A percentile compares a stretch with the other conserved stretches of the same genome.
Conservation (phyloP, 2,888 invertebrate species). For the Drosophila bunnanda region DNA sequence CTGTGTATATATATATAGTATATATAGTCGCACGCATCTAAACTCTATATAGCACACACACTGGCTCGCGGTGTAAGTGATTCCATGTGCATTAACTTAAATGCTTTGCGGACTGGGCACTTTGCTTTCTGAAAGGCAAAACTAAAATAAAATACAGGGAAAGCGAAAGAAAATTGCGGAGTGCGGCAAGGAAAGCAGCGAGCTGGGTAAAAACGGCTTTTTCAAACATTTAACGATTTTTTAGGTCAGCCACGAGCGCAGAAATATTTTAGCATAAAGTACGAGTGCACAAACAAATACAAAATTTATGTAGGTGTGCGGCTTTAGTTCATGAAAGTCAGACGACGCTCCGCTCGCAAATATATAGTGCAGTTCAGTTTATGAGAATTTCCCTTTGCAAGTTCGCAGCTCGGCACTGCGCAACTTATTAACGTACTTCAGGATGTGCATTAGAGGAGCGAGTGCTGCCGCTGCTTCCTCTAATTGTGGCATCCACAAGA, state of each 20-base stretch:
- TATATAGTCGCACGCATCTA: conserved; percentile 54
- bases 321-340: conserved; percentile 58
- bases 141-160: conserved; percentile 30
- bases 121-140: conserved; percentile 70
- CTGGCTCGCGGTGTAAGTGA: conserved; percentile 40
- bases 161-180: conserved; percentile 7
- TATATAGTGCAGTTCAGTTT: conserved; percentile 71
- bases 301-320: conserved; percentile 20
- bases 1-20: not conserved
- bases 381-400: conserved; percentile 49
- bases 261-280: conserved; percentile 69
- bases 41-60: conserved; percentile 33
- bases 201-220: conserved; percentile 58
- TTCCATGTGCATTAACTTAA: conserved; percentile 77
- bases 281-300: conserved; percentile 35
- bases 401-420: conserved; percentile 57
- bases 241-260: conserved; percentile 74
- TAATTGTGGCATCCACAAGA: conserved; percentile 58
- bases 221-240: conserved; percentile 80
- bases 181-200: not conserved
- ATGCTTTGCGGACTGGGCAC: conserved; percentile 78
- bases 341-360: conserved; percentile 35
- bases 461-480: conserved; percentile 35
- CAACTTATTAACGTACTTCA: conserved; percentile 79
- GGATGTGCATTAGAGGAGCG: conserved; percentile 65